Percentiles rank a stretch among this genome's conserved stretches.
Conservation (phyloP, 2,888 invertebrate genomes). For the Mycalesis mineus region DNA sequence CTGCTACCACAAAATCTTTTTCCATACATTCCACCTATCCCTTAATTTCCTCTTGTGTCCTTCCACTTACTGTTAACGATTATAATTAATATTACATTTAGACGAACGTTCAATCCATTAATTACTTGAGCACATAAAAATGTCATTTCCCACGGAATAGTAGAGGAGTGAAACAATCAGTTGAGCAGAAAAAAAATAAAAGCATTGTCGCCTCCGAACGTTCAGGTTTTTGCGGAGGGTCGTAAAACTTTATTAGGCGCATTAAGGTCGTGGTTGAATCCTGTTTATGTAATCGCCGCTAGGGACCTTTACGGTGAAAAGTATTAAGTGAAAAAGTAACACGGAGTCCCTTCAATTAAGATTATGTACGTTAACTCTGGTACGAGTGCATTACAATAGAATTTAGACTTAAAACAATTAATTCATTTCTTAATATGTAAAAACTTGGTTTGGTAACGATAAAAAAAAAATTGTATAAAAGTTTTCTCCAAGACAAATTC, state of each 20-base stretch:
- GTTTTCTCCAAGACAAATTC: too few relatives aligned
- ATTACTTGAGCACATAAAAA: neutral
- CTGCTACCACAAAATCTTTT: too few relatives aligned
- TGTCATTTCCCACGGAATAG: constrained; percentile 36
- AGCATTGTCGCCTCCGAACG: constrained; percentile 75
- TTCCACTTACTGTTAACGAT: too few relatives aligned
- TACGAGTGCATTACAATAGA: neutral
- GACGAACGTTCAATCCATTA: neutral
- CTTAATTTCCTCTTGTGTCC: too few relatives aligned
- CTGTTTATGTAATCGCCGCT: constrained; percentile 77
- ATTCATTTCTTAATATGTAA: too few relatives aligned
- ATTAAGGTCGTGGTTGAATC: constrained; percentile 78
- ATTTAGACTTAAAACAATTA: too few relatives aligned
- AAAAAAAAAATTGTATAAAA: too few relatives aligned
- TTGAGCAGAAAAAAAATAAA: constrained; percentile 75
- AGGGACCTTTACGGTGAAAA: constrained; percentile 72
- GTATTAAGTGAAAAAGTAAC: constrained; percentile 75
- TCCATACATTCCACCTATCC: too few relatives aligned
- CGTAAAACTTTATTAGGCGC: constrained; percentile 77
- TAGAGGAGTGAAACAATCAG: constrained; percentile 62
- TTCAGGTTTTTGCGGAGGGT: constrained; percentile 74
- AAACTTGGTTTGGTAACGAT: too few relatives aligned
- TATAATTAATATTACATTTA: too few relatives aligned
- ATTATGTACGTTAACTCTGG: neutral
- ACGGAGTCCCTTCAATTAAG: constrained; percentile 31